Conservation (phyloP, 2,888 invertebrate species). For the Quadriops clusia region DNA sequence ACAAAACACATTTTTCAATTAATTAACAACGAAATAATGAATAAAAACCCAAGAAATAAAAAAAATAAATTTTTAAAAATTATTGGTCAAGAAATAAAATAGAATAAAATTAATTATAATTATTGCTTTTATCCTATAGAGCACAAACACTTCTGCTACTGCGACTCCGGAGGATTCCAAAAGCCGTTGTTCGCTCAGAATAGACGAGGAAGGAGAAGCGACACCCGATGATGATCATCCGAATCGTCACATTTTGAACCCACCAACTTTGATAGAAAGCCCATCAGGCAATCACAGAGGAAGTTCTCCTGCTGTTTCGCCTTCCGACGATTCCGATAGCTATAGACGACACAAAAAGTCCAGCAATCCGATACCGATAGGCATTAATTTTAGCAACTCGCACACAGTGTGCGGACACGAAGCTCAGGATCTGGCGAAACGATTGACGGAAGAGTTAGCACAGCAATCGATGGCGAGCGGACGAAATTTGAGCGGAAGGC, state of each 20-base stretch:
- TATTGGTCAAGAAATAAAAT: no score
- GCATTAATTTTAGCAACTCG: constrained; percentile 41
- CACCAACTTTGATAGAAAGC: constrained; percentile 3
- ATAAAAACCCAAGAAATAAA: neutral
- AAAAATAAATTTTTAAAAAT: constrained; percentile 2
- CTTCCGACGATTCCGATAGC: constrained; percentile 5
- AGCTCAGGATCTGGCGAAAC: constrained; percentile 62
- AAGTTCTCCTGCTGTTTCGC: neutral
- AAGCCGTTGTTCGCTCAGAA: constrained; percentile 42
- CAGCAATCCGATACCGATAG: constrained; percentile 68
- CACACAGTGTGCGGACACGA: constrained; percentile 74
- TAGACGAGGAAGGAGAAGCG: constrained; percentile 59
- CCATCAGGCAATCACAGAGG: neutral
- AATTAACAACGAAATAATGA: no score
- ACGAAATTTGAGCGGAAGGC: constrained; percentile 28
- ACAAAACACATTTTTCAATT: no score
- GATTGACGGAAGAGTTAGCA: constrained; percentile 52
- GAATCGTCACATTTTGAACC: constrained; percentile 12
- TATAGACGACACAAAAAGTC: constrained; percentile 31
- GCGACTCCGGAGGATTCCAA: constrained; percentile 39
- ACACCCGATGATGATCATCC: constrained; percentile 23
- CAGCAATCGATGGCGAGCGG: constrained; percentile 28
- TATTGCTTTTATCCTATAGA: constrained; percentile 37
- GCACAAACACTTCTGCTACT: constrained; percentile 51
- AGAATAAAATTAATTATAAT: neutral